A percentile compares a stretch with the other conserved stretches of the same genome.
Evolutionary conservation across 1,140 invertebrate genomes (phyloP).

Genomic region (Drosophila insularis): DNA sequence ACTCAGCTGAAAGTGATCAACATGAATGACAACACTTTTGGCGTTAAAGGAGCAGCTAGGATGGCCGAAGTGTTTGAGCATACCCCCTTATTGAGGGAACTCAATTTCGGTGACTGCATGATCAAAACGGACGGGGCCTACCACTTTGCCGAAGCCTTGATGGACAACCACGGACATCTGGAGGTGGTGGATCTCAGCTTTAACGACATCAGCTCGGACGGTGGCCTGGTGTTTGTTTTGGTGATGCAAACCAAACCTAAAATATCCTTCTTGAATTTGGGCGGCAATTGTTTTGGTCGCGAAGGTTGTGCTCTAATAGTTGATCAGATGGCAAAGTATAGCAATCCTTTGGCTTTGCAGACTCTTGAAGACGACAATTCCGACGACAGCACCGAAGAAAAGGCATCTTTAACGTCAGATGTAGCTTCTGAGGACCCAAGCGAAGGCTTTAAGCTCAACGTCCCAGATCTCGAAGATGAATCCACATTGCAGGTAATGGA

Average conservation of each 20-base stretch:
- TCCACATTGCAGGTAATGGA: too few relatives aligned
- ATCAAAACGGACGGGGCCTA: conserved; percentile 91
- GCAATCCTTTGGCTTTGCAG: conserved; percentile 82
- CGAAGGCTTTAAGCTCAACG: too few relatives aligned
- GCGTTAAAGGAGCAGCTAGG: conserved; percentile 88
- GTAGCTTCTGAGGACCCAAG: too few relatives aligned
- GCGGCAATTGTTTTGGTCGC: conserved; percentile 86
- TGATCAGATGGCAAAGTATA: conserved; percentile 70
- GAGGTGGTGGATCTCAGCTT: conserved; percentile 84
- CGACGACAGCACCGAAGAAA: conserved; percentile 71
- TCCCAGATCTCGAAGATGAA: conserved; percentile 35
- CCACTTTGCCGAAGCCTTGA: conserved; percentile 88
- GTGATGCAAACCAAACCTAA: conserved; percentile 87
- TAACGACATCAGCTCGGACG: conserved; percentile 90
- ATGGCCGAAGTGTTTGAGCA: conserved; percentile 87
- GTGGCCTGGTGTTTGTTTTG: conserved; percentile 86
- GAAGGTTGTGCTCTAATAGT: conserved; percentile 82
- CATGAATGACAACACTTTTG: conserved; percentile 97
- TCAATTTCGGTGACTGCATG: conserved; percentile 97
- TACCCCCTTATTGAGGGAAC: conserved; percentile 86
- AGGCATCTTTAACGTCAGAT: too few relatives aligned
- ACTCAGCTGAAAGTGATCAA: conserved; percentile 90
- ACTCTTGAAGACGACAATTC: conserved; percentile 82
- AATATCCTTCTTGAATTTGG: conserved; percentile 86
- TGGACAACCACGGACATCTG: conserved; percentile 83